Conservation (phyloP, 2,888 invertebrate genomes). For the Tyria jacobaeae region DNA sequence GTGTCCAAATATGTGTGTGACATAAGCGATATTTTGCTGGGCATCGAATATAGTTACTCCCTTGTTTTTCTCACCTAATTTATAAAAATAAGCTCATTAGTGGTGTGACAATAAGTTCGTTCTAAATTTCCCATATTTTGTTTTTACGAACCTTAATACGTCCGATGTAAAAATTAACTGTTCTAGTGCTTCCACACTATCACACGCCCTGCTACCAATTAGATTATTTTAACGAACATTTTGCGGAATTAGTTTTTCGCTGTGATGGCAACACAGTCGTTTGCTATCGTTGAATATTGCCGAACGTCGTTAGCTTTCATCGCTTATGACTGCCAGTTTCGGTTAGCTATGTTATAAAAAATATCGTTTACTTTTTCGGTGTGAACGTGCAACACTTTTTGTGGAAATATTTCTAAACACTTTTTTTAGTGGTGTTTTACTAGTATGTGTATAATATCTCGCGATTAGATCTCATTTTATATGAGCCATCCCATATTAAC, state of each 20-base stretch:
- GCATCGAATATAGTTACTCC: too few species aligned
- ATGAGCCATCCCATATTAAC: too few species aligned
- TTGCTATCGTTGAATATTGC: constrained; percentile 10
- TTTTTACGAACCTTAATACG: constrained; percentile 41
- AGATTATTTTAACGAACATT: constrained; percentile 47
- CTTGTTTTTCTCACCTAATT: too few species aligned
- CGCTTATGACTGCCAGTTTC: constrained; percentile 37
- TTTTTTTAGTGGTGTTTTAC: too few species aligned
- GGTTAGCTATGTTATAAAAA: constrained; percentile 16
- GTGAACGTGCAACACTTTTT: too few species aligned
- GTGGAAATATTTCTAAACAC: too few species aligned
- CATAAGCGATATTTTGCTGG: too few species aligned
- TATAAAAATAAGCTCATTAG: too few species aligned
- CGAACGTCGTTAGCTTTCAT: constrained; percentile 36
- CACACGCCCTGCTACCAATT: constrained; percentile 43
- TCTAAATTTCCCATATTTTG: background rate
- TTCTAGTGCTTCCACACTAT: constrained; percentile 43
- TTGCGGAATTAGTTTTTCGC: constrained; percentile 43
- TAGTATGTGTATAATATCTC: too few species aligned
- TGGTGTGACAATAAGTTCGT: constrained; percentile 6
- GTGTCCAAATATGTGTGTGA: too few species aligned
- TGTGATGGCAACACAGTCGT: constrained; percentile 10
- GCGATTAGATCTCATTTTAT: too few species aligned
- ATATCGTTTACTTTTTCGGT: constrained; percentile 4
- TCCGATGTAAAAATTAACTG: constrained; percentile 51